phyloP scores from a whole-genome alignment of 2,888 invertebrate genomes.

The Alloplasta piceator region DNA sequence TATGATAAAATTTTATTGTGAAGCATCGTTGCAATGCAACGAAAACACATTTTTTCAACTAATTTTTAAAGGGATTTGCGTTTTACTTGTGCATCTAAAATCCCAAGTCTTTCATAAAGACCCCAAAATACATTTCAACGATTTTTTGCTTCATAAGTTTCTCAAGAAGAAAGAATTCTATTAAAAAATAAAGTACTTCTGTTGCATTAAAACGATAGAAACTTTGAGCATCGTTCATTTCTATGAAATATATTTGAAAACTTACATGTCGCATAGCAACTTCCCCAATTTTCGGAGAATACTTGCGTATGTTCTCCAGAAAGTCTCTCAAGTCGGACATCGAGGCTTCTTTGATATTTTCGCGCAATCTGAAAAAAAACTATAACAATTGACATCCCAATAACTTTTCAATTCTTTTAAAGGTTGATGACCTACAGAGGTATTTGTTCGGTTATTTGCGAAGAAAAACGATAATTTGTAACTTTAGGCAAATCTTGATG shows the following conservation, averaged over 20 bases:
- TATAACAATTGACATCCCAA: background rate
- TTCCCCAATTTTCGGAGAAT: constrained; percentile 97
- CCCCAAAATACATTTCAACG: too few relatives aligned
- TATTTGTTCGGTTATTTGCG: constrained; percentile 95
- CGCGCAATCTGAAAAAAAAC: constrained; percentile 87
- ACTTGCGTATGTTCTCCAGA: constrained; percentile 96
- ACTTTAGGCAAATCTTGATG: constrained; percentile 96
- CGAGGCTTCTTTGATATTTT: constrained; percentile 97
- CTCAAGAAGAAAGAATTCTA: too few relatives aligned
- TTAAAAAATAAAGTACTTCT: too few relatives aligned
- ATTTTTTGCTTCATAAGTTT: too few relatives aligned
- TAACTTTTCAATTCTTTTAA: background rate
- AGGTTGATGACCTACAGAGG: constrained; percentile 87
- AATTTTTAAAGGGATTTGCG: too few relatives aligned
- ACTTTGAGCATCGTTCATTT: too few relatives aligned
- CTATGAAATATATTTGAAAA: constrained; percentile 42
- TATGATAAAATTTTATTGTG: too few relatives aligned
- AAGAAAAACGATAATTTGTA: constrained; percentile 97
- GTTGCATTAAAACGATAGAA: too few relatives aligned
- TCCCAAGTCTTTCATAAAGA: too few relatives aligned
- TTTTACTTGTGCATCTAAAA: too few relatives aligned
- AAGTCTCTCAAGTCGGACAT: constrained; percentile 99
- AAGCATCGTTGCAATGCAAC: too few relatives aligned
- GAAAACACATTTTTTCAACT: too few relatives aligned
- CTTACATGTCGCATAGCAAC: constrained; percentile 95